Evolutionary conservation across 2,113 vertebrate species (phyloP).

Genomic region (Daphoenositta chrysoptera): DNA sequence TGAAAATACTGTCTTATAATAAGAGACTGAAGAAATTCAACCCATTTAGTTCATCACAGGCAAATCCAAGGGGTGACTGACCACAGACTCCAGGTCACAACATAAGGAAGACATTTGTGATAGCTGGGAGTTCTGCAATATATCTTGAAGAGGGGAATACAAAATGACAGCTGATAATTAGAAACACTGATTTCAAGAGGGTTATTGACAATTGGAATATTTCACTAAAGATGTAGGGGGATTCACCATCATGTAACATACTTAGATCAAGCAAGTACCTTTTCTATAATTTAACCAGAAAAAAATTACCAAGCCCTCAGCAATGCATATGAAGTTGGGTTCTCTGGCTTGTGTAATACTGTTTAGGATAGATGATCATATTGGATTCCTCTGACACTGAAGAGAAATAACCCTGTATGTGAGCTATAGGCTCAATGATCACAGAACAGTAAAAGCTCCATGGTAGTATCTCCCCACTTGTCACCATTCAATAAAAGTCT

Average conservation of each 20-base stretch:
- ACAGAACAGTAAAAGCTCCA: not conserved
- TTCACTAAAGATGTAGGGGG: not conserved
- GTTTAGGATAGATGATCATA: not conserved
- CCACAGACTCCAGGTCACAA: not conserved
- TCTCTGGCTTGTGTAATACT: not conserved
- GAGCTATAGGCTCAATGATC: not conserved
- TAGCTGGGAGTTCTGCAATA: not conserved
- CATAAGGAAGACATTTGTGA: not conserved
- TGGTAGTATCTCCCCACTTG: not conserved
- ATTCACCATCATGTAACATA: not conserved
- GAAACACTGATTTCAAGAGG: not conserved
- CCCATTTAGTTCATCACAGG: not conserved
- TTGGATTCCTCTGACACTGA: not conserved
- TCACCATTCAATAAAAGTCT: not conserved
- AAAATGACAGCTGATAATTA: not conserved
- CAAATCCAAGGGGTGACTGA: conserved; percentile 35
- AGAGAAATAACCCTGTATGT: not conserved
- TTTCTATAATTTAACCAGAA: not conserved
- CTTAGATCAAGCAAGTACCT: not conserved
- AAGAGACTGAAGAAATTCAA: not conserved
- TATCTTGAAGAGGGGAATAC: not conserved
- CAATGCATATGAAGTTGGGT: not conserved
- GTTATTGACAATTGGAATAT: not conserved
- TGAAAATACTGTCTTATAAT: not conserved
- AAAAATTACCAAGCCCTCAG: not conserved